phyloP scores from a whole-genome alignment of 2,888 invertebrate species.

The Apodemia zela region DNA sequence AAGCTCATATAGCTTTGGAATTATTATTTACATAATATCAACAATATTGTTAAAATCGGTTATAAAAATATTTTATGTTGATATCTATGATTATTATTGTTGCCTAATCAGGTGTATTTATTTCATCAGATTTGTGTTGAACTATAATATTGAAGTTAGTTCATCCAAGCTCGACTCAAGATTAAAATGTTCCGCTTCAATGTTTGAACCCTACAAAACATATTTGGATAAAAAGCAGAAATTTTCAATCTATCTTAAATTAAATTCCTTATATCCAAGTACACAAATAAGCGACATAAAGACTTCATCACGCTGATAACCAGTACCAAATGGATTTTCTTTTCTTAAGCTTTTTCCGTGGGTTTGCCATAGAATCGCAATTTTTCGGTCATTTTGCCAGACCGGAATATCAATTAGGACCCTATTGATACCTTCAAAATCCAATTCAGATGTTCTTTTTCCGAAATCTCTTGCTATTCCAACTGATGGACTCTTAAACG shows the following conservation, averaged over 20 bases:
- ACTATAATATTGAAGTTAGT: background rate
- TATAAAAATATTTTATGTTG: background rate
- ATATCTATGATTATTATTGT: background rate
- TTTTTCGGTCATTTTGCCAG: conserved; percentile 31
- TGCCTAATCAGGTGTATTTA: background rate
- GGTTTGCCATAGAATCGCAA: conserved; percentile 37
- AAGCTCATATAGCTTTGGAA: too few species aligned
- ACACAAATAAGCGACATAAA: conserved; percentile 29
- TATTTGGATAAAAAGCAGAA: conserved; percentile 22
- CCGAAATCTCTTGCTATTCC: conserved; percentile 70
- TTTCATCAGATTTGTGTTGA: conserved; percentile 10
- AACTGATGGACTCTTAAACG: conserved; percentile 66
- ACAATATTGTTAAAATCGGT: background rate
- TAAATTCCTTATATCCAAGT: conserved; percentile 20
- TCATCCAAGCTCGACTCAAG: background rate
- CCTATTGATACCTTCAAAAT: conserved; percentile 56
- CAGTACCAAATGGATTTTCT: conserved; percentile 48
- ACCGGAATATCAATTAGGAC: conserved; percentile 41
- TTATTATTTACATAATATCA: too few species aligned
- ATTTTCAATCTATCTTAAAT: conserved; percentile 26
- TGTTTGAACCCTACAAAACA: background rate
- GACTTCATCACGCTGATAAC: conserved; percentile 28
- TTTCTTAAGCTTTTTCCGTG: conserved; percentile 37
- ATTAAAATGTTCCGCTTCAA: conserved; percentile 14
- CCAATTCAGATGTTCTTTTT: conserved; percentile 61